Conservation (phyloP, 2,797 vertebrate species). For the Varecia variegata region DNA sequence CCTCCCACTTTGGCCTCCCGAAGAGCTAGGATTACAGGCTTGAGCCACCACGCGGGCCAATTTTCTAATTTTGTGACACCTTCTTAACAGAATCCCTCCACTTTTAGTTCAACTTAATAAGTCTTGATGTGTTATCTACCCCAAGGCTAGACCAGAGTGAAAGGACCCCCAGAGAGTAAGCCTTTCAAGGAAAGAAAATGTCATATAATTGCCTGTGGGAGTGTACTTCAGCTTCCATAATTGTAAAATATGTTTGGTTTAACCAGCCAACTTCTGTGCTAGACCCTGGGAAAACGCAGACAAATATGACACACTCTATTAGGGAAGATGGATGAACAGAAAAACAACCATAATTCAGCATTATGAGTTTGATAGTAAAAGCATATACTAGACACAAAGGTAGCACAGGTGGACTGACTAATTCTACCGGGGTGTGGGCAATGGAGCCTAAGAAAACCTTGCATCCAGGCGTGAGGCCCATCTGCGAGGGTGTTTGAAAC, state of each 20-base stretch:
- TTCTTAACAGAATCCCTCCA: neutral
- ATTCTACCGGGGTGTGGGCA: neutral
- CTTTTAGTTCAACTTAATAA: neutral
- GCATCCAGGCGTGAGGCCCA: neutral
- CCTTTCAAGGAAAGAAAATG: neutral
- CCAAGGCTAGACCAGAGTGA: neutral
- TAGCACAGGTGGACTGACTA: neutral
- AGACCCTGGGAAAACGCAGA: neutral
- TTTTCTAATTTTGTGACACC: neutral
- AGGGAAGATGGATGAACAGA: neutral
- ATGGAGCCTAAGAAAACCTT: neutral
- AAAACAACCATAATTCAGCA: neutral
- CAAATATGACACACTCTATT: neutral
- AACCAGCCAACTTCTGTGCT: neutral
- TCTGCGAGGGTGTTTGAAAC: neutral
- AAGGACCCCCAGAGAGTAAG: neutral
- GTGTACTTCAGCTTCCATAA: neutral
- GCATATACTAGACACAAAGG: neutral
- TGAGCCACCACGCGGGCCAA: neutral
- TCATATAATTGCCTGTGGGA: neutral
- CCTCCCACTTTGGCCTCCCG: neutral
- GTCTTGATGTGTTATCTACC: neutral
- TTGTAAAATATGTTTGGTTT: conserved; percentile 4
- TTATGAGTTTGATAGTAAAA: conserved; percentile 9
- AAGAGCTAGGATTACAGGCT: neutral